Percentiles rank a stretch among this genome's conserved stretches.
These are phyloP conservation scores for Melanotaenia maccullochi DNA, from an alignment of 2,797 vertebrate genomes.

Conservation along the genomic window DNA sequence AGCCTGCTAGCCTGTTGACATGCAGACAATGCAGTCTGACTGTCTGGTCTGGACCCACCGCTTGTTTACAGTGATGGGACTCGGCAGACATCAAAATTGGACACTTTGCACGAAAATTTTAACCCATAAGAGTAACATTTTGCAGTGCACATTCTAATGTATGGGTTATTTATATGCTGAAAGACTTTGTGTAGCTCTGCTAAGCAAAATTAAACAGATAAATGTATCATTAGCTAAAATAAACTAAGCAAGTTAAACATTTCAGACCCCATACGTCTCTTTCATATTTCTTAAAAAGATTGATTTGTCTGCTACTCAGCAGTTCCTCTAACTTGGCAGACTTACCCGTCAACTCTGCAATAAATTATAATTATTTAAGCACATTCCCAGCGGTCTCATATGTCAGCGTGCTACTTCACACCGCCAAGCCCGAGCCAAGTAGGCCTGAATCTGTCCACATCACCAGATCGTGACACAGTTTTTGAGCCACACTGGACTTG, in stretches of 20 bases:
- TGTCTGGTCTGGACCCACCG: conserved; percentile 23
- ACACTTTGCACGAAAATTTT: background rate
- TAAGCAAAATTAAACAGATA: background rate
- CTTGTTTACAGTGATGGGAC: conserved; percentile 50
- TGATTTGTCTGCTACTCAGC: background rate
- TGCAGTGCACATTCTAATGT: background rate
- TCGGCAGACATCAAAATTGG: background rate
- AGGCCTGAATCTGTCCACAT: conserved; percentile 16
- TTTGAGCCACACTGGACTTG: conserved; percentile 1
- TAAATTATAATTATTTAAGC: conserved; percentile 64
- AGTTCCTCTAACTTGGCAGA: conserved; percentile 7
- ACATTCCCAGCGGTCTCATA: conserved; percentile 19
- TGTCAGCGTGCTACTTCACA: conserved; percentile 39
- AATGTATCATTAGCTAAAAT: background rate
- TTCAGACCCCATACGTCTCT: background rate
- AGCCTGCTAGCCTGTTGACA: conserved; percentile 64
- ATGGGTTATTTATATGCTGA: background rate
- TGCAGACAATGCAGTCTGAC: conserved; percentile 32
- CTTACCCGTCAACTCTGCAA: conserved; percentile 26
- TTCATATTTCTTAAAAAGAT: too few species aligned
- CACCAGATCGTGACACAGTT: background rate
- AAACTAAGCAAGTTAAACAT: background rate
- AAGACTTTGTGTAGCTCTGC: too few species aligned
- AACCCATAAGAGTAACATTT: background rate
- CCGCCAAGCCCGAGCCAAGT: conserved; percentile 13